Base-by-base conservation (phyloP, 2,888 invertebrate genomes). In the Pterobdella sp. region DNA sequence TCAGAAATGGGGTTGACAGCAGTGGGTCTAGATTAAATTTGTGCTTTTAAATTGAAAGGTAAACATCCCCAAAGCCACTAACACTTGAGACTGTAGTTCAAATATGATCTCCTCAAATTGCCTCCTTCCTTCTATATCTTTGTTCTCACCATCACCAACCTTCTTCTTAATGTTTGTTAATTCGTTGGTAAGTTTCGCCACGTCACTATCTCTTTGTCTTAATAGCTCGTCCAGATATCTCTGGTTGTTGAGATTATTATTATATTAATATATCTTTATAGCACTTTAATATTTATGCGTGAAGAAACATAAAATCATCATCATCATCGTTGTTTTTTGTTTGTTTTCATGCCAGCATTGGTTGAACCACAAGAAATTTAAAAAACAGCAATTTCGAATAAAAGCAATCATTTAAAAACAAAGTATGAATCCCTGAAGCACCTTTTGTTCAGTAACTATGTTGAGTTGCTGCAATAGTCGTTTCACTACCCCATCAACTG, bases 141-240 rank as follows among this genome's bases (percentile, higher is more conserved):
- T 36, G 29, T 78, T 76, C 1, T 75, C 26, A 10, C 29, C 73
- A 66, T 80, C 79, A 31, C 76, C 74, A 68, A 79, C 64, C 65
- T 56, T 34, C 63, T 35, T 64, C 29, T 26, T 26, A 31, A 49
- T 36, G 63, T 34, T 63, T 35, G 26, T 52, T 67, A 36, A 74
- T 36, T 32, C 78, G 75, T 1, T 74, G 22, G 1, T 63, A 73
- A 68, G 79, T 78, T 37, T 75, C 73, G 64, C 79, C 66, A 74
- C 37, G 72, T 80, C 79, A 31, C 76, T 68, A 67, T 80, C 79
- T 36, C 79, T 75, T 60, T 78, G 75, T 37, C 80, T 72, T 26
- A 79, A 76, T 42, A 80, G 73, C 71, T 80, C 80, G 70, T 80
- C 80, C 65, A 80, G 72, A 72, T 80, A 80, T 35, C 79, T 79